Evolutionary conservation across 2,888 invertebrate species (phyloP).

Genomic region (Caenorhabditis drosophilae): DNA sequence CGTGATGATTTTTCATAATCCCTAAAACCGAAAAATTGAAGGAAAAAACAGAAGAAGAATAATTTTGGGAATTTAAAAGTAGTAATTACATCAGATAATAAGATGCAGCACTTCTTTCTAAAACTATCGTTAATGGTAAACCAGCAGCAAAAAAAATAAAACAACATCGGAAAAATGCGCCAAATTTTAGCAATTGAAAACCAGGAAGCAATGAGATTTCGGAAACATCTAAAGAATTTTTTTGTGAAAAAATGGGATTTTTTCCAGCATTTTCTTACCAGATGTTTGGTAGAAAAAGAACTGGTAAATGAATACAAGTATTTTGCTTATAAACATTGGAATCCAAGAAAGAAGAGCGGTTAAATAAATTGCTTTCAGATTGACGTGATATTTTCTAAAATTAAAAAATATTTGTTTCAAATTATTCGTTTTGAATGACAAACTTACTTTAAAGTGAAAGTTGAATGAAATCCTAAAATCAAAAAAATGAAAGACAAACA

Average conservation of each 20-base stretch:
- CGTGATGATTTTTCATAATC: too few species aligned
- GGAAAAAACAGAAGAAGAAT: too few species aligned
- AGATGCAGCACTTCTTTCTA: slow-evolving; percentile 18
- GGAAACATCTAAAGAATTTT: not conserved
- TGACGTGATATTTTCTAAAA: slow-evolving; percentile 22
- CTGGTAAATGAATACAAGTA: slow-evolving; percentile 7
- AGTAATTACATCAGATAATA: slow-evolving; percentile 8
- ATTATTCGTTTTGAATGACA: not conserved
- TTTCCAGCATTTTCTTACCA: not conserved
- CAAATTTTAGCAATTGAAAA: slow-evolving; percentile 3
- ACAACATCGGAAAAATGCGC: slow-evolving; percentile 14
- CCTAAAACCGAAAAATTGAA: too few species aligned
- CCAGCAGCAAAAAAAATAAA: slow-evolving; percentile 20
- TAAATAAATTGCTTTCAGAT: slow-evolving; percentile 13
- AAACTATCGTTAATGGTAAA: slow-evolving; percentile 4
- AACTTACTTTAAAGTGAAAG: too few species aligned
- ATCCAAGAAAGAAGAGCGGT: slow-evolving; percentile 12
- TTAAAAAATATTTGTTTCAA: not conserved
- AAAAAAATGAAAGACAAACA: not conserved
- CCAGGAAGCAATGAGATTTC: too few species aligned
- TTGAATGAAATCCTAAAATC: too few species aligned
- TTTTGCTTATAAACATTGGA: slow-evolving; percentile 15
- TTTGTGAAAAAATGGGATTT: too few species aligned
- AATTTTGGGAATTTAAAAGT: too few species aligned
- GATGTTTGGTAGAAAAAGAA: not conserved